Evolutionary conservation across 2,113 vertebrate genomes (phyloP).

Genomic region (Pogona vitticeps): DNA sequence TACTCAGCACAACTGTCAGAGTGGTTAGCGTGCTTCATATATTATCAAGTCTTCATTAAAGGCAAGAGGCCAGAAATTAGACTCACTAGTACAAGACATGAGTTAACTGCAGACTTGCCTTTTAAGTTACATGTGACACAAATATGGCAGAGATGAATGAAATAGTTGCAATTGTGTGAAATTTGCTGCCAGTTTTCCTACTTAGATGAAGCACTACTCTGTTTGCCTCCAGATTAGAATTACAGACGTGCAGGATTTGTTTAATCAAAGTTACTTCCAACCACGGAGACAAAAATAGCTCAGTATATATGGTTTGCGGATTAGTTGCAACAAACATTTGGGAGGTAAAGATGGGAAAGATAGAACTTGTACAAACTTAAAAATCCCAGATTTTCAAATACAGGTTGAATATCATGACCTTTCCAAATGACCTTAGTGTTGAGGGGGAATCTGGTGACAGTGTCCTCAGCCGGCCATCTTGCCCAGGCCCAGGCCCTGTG

Average conservation of each 20-base stretch:
- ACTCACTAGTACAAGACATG: conserved; percentile 45
- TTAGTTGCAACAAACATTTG: too few species aligned
- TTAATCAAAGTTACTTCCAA: neutral
- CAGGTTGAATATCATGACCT: too few species aligned
- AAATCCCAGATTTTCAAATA: too few species aligned
- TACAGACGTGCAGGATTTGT: neutral
- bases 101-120: conserved; percentile 45
- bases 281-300: too few species aligned
- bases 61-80: conserved; percentile 45
- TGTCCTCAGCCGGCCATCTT: too few species aligned
- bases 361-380: too few species aligned
- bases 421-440: too few species aligned
- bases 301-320: too few species aligned
- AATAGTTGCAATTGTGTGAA: neutral
- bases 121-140: neutral
- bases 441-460: too few species aligned
- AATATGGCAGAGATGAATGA: neutral
- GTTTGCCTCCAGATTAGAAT: neutral
- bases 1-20: conserved; percentile 62
- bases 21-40: conserved; percentile 61
- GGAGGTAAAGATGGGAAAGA: too few species aligned
- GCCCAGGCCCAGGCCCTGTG: too few species aligned
- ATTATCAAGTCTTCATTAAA: conserved; percentile 30
- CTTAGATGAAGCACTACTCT: neutral
- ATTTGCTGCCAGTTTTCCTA: neutral